Percentiles rank a stretch among this genome's conserved stretches.
Conservation (phyloP, 2,113 vertebrate species). For the Saguinus imperator region DNA sequence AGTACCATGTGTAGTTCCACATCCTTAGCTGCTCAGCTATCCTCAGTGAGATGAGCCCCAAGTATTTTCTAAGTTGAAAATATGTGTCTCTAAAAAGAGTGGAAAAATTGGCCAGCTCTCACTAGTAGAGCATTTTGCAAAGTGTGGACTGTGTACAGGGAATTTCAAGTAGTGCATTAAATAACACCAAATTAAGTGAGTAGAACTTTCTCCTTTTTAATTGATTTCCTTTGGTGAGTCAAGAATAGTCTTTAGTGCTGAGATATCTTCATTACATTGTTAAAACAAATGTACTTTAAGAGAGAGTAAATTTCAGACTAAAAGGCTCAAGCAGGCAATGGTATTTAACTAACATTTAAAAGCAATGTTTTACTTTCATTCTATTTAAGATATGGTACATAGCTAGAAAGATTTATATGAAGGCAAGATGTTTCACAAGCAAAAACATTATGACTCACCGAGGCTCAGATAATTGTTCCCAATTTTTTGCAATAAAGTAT, state of each 20-base stretch:
- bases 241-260: background rate
- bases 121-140: background rate
- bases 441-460: background rate
- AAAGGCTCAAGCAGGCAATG: background rate
- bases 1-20: background rate
- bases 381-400: background rate
- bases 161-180: background rate
- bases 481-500: background rate
- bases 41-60: background rate
- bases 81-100: background rate
- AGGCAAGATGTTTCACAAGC: background rate
- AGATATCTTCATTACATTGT: background rate
- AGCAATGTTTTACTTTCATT: background rate
- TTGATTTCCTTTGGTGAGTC: background rate
- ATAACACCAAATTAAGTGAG: background rate
- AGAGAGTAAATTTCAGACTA: background rate
- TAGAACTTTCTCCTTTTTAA: background rate
- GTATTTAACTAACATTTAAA: constrained; percentile 8
- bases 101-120: background rate
- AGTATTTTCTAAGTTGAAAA: background rate
- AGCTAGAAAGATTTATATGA: background rate
- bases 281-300: background rate
- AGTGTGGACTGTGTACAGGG: background rate
- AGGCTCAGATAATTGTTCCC: background rate
- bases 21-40: background rate